Conservation (phyloP, 2,888 invertebrate genomes). For the Chironomus riparius region DNA sequence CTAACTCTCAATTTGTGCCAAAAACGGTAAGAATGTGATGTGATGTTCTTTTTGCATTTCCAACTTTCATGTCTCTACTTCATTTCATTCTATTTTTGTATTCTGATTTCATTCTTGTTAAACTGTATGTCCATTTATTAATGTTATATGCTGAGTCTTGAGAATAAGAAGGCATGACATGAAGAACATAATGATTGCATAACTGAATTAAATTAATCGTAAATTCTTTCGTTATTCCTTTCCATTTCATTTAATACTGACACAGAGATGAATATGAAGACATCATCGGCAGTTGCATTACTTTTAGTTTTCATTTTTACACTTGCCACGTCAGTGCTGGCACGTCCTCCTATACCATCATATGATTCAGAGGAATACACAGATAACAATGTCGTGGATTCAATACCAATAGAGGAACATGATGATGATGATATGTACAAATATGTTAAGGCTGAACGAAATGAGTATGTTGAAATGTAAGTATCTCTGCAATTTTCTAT, state of each 20-base stretch:
- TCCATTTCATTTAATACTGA: not conserved
- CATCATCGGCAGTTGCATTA: not conserved
- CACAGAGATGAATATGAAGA: conserved; percentile 10
- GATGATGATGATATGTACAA: not conserved
- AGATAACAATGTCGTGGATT: conserved; percentile 18
- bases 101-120: not conserved
- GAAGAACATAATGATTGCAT: not conserved
- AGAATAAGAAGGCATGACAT: too few species aligned
- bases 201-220: not conserved
- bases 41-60: not conserved
- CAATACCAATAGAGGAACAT: not conserved
- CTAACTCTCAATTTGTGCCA: not conserved
- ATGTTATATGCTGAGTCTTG: too few species aligned
- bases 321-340: conserved; percentile 1
- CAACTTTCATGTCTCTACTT: not conserved
- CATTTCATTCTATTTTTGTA: not conserved
- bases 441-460: not conserved
- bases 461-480: conserved; percentile 16
- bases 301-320: conserved; percentile 4
- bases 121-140: too few species aligned
- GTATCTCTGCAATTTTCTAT: not conserved
- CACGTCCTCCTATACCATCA: conserved; percentile 9
- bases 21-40: not conserved
- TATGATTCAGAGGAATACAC: conserved; percentile 6
- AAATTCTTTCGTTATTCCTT: not conserved